Evolutionary conservation across 2,797 vertebrate genomes (phyloP).

Genomic region (Molossus alvarezi): DNA sequence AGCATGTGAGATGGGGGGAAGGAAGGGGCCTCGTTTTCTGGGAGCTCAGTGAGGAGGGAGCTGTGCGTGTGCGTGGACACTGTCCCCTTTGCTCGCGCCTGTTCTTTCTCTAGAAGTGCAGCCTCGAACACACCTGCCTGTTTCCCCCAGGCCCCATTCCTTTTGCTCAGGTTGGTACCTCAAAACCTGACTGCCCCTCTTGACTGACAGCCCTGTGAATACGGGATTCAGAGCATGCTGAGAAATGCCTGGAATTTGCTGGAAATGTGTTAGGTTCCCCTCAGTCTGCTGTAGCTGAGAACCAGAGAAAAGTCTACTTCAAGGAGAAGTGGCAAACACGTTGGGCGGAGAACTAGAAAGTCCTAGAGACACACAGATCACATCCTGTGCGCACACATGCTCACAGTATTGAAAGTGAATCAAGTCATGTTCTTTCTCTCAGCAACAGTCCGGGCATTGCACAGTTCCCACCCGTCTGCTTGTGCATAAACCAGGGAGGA

Average conservation of each 20-base stretch:
- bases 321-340: background rate
- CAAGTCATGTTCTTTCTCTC: background rate
- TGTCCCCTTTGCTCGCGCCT: background rate
- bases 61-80: rapidly evolving
- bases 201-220: background rate
- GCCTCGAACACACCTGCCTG: background rate
- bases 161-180: background rate
- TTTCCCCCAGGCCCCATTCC: background rate
- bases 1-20: background rate
- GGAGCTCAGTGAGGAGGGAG: background rate
- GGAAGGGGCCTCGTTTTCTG: background rate
- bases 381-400: rapidly evolving
- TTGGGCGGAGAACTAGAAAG: background rate
- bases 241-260: background rate
- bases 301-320: background rate
- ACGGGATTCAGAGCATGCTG: background rate
- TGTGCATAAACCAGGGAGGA: background rate
- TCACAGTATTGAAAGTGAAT: background rate
- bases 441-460: background rate
- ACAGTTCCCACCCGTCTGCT: background rate
- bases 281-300: background rate
- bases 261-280: background rate
- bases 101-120: background rate
- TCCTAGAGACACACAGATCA: background rate
- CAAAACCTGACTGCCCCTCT: background rate